A percentile compares a stretch with the other conserved stretches of the same genome.
Conservation (phyloP, 2,797 vertebrate genomes). For the Hypotaenidia okinawae region DNA sequence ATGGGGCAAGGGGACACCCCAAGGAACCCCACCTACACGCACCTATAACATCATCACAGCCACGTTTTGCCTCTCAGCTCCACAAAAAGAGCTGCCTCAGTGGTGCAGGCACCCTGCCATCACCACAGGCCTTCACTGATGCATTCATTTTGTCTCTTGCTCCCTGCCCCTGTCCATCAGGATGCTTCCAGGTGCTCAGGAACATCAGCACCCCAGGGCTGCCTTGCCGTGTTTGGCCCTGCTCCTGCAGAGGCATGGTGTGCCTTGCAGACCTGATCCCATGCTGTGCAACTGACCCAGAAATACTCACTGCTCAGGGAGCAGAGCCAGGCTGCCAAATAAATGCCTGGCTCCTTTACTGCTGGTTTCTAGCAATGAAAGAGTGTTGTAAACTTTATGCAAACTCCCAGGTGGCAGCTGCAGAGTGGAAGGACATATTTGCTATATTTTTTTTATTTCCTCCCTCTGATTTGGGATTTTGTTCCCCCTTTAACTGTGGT, state of each 20-base stretch:
- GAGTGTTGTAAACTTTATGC: neutral
- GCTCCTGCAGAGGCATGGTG: neutral
- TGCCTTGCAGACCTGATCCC: neutral
- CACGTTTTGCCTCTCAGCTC: neutral
- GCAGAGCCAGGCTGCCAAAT: neutral
- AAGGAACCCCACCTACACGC: neutral
- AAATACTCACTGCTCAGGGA: neutral
- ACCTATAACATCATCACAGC: neutral
- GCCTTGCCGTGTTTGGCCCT: neutral
- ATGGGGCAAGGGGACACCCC: neutral
- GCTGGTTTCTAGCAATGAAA: neutral
- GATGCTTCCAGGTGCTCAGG: neutral
- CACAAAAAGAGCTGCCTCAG: rapidly evolving
- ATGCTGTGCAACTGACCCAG: neutral
- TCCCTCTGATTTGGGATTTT: neutral
- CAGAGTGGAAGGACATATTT: neutral
- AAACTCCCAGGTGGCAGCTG: neutral
- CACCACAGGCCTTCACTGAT: neutral
- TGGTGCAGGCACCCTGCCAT: neutral
- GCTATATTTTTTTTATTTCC: neutral
- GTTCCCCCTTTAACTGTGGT: neutral
- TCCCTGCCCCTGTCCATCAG: rapidly evolving
- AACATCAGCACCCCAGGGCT: neutral
- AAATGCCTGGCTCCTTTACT: neutral
- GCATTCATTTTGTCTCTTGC: neutral